Evolutionary conservation across 2,888 invertebrate species (phyloP).

Genomic region (Zygogramma bicolorata): DNA sequence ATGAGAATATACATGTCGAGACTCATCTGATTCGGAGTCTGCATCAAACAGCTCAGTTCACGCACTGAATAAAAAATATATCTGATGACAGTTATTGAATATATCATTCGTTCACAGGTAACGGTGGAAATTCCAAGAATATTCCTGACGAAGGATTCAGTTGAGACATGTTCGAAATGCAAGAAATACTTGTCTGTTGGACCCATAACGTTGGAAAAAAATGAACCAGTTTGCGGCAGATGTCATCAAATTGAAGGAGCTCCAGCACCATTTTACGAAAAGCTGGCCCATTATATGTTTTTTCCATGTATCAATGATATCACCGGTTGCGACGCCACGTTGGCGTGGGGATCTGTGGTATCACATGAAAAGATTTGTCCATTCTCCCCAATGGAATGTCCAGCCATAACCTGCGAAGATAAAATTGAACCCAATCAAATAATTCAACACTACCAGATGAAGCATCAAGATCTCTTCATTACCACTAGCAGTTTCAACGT

Average conservation of each 20-base stretch:
- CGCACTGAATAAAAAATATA: too few species aligned
- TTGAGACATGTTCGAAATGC: conserved; percentile 7
- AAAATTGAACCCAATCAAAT: background rate
- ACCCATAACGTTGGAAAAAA: background rate
- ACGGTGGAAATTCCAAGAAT: background rate
- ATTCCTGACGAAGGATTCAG: background rate
- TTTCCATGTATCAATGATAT: conserved; percentile 9
- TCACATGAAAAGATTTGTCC: conserved; percentile 5
- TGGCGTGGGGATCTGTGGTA: conserved; percentile 4
- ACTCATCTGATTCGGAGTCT: too few species aligned
- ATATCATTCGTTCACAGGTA: too few species aligned
- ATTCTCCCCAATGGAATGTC: background rate
- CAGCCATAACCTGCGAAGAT: background rate
- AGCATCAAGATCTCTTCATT: background rate
- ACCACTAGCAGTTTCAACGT: background rate
- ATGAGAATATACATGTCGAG: too few species aligned
- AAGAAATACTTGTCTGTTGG: conserved; percentile 5
- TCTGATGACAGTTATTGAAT: too few species aligned
- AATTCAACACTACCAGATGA: background rate
- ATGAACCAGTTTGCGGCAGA: conserved; percentile 12
- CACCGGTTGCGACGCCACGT: background rate
- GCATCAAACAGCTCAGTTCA: too few species aligned
- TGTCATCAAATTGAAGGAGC: background rate
- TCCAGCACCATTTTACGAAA: background rate
- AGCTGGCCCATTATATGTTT: conserved; percentile 3